These are phyloP conservation scores for Sebastiscus tertius DNA, from an alignment of 2,797 vertebrate species.

Conservation along the genomic window DNA sequence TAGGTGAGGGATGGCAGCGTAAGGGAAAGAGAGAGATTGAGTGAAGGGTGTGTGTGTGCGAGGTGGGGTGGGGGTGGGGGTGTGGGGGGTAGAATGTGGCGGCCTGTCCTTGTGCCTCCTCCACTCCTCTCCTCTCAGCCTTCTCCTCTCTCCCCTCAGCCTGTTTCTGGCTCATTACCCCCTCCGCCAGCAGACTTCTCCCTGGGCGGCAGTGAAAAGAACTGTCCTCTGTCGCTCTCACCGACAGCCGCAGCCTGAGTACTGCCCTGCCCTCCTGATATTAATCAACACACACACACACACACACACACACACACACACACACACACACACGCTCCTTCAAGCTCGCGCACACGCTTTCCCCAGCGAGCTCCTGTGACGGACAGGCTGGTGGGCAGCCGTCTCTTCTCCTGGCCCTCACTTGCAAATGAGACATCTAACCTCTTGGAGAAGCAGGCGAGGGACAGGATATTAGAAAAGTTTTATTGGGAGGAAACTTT, in stretches of 20 bases:
- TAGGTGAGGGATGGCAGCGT: slow-evolving; percentile 33
- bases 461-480: slow-evolving; percentile 73
- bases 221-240: slow-evolving; percentile 76
- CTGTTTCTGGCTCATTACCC: slow-evolving; percentile 86
- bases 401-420: slow-evolving; percentile 65
- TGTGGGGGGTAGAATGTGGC: slow-evolving; percentile 34
- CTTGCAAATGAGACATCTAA: slow-evolving; percentile 78
- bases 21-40: slow-evolving; percentile 57
- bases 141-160: slow-evolving; percentile 68
- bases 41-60: slow-evolving; percentile 53
- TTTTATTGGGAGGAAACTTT: slow-evolving; percentile 64
- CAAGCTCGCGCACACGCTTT: slow-evolving; percentile 50
- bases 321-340: slow-evolving; percentile 15
- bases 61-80: not conserved
- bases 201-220: slow-evolving; percentile 82
- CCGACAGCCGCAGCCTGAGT: slow-evolving; percentile 73
- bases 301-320: slow-evolving; percentile 10
- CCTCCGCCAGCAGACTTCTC: slow-evolving; percentile 82
- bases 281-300: slow-evolving; percentile 78
- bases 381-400: slow-evolving; percentile 74
- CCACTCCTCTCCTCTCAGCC: slow-evolving; percentile 68
- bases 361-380: slow-evolving; percentile 65
- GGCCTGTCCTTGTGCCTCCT: slow-evolving; percentile 83
- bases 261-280: slow-evolving; percentile 79
- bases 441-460: slow-evolving; percentile 56